Percentiles rank a stretch among this genome's conserved stretches.
Evolutionary conservation across 2,113 vertebrate species (phyloP).

Genomic region (Forbesichthys papilliferus): DNA sequence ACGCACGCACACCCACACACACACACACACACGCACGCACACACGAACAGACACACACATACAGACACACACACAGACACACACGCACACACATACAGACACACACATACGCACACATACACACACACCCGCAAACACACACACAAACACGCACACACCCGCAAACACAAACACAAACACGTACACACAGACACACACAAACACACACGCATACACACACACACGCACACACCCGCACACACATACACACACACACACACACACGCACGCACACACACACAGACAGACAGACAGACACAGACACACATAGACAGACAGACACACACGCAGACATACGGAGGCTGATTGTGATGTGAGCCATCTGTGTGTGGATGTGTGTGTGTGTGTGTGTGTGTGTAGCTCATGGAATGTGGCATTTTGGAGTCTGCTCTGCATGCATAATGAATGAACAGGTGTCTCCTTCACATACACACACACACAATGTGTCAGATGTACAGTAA

Average conservation of each 20-base stretch:
- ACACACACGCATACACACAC: no score
- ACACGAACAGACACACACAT: neutral
- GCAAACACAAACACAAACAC: neutral
- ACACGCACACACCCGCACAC: neutral
- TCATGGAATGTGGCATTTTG: neutral
- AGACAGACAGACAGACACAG: no score
- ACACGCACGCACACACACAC: neutral
- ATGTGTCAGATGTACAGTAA: neutral
- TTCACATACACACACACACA: neutral
- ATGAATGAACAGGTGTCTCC: neutral
- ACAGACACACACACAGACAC: neutral
- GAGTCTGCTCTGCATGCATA: neutral
- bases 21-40: neutral
- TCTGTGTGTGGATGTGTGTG: conserved; percentile 1
- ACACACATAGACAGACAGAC: neutral
- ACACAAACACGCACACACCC: neutral
- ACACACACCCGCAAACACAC: no score
- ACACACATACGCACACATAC: no score
- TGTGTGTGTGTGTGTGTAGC: conserved; percentile 1
- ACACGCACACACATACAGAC: no score
- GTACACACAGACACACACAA: no score
- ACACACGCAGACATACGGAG: neutral
- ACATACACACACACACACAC: neutral
- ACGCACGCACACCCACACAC: neutral
- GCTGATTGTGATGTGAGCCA: neutral